Conservation (phyloP, 2,113 vertebrate genomes). For the Callithrix jacchus region DNA sequence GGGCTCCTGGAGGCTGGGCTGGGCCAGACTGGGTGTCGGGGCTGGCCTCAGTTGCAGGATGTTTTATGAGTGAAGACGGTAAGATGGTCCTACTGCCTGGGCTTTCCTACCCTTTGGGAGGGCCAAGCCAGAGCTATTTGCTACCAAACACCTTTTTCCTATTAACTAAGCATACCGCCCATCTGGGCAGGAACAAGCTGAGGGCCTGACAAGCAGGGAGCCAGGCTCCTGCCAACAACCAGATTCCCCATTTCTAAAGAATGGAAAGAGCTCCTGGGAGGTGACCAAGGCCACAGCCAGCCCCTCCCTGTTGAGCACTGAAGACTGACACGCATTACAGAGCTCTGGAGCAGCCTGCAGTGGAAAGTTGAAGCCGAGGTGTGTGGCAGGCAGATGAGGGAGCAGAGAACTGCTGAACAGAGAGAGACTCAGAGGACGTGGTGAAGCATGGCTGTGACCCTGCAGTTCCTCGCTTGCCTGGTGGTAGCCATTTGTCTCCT, state of each 20-base stretch:
- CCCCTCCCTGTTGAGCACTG: conserved; percentile 73
- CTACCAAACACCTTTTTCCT: conserved; percentile 43
- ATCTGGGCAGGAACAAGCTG: conserved; percentile 46
- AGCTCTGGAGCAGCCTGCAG: not conserved
- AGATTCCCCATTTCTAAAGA: conserved; percentile 70
- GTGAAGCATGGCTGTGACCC: not conserved
- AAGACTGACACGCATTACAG: conserved; percentile 23
- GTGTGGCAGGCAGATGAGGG: conserved; percentile 49
- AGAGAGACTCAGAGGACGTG: not conserved
- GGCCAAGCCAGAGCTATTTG: not conserved
- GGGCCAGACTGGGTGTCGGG: not conserved
- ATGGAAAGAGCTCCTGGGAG: conserved; percentile 68
- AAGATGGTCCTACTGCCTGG: not conserved
- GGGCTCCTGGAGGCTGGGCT: conserved; percentile 34
- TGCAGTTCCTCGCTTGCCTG: conserved; percentile 60
- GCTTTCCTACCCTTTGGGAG: not conserved
- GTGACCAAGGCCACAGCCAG: conserved; percentile 64
- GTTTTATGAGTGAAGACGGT: conserved; percentile 10
- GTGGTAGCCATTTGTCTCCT: conserved; percentile 62
- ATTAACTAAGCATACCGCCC: not conserved
- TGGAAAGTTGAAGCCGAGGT: conserved; percentile 54
- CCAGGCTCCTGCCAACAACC: conserved; percentile 70
- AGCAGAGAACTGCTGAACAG: not conserved
- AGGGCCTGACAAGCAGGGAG: conserved; percentile 23
- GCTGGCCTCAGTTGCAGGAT: not conserved